phyloP scores from a whole-genome alignment of 2,797 vertebrate genomes.

The Rhinichthys osculus region DNA sequence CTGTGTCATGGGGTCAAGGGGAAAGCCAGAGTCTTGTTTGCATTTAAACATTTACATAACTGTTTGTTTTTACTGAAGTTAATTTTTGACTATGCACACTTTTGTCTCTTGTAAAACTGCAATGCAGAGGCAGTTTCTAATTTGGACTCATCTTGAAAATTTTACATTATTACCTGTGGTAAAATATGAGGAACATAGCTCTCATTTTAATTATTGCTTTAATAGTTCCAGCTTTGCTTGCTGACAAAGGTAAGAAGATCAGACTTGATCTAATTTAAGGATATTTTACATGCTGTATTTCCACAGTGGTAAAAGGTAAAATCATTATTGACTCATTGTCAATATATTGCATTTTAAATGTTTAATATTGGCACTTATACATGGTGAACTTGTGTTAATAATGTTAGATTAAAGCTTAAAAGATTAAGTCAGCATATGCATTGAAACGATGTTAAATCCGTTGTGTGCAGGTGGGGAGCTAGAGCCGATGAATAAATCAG shows the following conservation, averaged over 20 bases:
- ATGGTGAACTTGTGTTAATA: not conserved
- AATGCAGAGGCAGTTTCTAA: not conserved
- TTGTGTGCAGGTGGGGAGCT: not conserved
- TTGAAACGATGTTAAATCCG: not conserved
- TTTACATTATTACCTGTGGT: not conserved
- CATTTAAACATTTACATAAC: constrained; percentile 40
- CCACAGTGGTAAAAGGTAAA: not conserved
- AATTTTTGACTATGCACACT: constrained; percentile 50
- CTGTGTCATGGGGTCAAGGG: not conserved
- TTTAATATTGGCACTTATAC: not conserved
- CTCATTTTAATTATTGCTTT: constrained; percentile 41
- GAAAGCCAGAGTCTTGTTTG: constrained; percentile 43
- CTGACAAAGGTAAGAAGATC: constrained; percentile 49
- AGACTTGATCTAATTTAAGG: not conserved
- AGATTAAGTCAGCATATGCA: not conserved
- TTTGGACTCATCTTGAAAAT: constrained; percentile 10
- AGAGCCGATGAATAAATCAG: not conserved
- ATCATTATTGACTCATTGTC: not conserved
- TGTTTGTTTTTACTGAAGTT: constrained; percentile 38
- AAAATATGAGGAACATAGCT: constrained; percentile 37
- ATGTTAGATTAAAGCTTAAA: not conserved
- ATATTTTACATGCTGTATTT: not conserved
- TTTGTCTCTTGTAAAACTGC: constrained; percentile 7
- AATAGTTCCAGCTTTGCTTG: constrained; percentile 21
- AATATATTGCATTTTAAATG: not conserved